Evolutionary conservation across 2,113 vertebrate species (phyloP).

Genomic region (Plestiodon gilberti): DNA sequence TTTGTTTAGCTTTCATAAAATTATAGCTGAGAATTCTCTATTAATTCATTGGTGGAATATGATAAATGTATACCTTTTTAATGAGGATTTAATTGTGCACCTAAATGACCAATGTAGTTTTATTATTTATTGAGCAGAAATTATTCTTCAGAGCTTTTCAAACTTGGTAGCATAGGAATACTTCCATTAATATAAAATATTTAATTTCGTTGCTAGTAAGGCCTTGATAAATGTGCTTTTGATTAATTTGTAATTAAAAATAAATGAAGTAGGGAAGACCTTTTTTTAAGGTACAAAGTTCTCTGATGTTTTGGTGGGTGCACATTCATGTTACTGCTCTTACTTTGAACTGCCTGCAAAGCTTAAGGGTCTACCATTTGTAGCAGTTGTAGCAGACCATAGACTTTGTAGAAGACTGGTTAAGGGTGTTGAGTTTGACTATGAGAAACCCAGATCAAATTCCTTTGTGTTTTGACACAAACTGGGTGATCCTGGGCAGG

Average conservation of each 20-base stretch:
- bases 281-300: constrained; percentile 16
- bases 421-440: neutral
- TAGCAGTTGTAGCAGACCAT: no score
- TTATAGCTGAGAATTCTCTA: constrained; percentile 47
- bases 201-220: constrained; percentile 35
- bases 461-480: neutral
- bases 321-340: neutral
- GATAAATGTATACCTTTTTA: constrained; percentile 32
- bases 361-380: no score
- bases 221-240: constrained; percentile 49
- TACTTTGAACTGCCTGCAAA: neutral
- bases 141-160: constrained; percentile 47
- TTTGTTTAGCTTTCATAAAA: constrained; percentile 45
- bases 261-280: constrained; percentile 36
- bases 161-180: constrained; percentile 59
- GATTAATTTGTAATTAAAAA: constrained; percentile 67
- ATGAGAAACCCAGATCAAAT: neutral
- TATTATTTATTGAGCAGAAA: constrained; percentile 63
- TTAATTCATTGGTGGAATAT: constrained; percentile 55
- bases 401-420: neutral
- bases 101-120: constrained; percentile 46
- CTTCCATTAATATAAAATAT: constrained; percentile 65
- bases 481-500: neutral
- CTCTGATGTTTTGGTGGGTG: neutral
- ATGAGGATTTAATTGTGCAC: constrained; percentile 35